Conservation (phyloP, 2,113 vertebrate species). For the Myotis yumanensis region DNA sequence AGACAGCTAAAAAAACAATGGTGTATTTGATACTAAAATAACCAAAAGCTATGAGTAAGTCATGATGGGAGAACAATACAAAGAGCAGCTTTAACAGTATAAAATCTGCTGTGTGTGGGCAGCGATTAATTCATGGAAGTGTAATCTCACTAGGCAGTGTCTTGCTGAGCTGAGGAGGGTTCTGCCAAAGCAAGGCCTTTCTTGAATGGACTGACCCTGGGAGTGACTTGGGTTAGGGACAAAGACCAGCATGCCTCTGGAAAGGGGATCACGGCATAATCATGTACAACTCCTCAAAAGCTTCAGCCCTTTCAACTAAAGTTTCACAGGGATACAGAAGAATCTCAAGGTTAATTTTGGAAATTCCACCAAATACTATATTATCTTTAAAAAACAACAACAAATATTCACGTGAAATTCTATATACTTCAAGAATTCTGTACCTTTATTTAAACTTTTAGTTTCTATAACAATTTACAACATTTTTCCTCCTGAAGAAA, state of each 20-base stretch:
- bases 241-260: neutral
- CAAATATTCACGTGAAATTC: neutral
- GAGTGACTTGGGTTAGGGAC: neutral
- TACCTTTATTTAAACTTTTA: slow-evolving; percentile 31
- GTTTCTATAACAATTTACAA: slow-evolving; percentile 30
- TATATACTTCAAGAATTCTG: neutral
- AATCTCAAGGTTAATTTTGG: slow-evolving; percentile 8
- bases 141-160: neutral
- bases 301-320: neutral
- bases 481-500: slow-evolving; percentile 13
- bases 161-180: neutral
- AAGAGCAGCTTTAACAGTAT: neutral
- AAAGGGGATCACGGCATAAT: neutral
- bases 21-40: neutral
- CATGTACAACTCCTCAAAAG: neutral
- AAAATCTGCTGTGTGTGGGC: neutral
- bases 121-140: neutral
- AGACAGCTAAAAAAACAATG: neutral
- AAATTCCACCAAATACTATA: neutral
- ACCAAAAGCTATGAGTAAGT: neutral
- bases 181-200: neutral
- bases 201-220: neutral
- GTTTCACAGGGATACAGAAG: neutral
- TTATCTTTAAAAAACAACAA: neutral
- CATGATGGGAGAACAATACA: neutral